Base-by-base conservation (phyloP, 2,888 invertebrate species). In the Rotaria magnacalcarata region DNA sequence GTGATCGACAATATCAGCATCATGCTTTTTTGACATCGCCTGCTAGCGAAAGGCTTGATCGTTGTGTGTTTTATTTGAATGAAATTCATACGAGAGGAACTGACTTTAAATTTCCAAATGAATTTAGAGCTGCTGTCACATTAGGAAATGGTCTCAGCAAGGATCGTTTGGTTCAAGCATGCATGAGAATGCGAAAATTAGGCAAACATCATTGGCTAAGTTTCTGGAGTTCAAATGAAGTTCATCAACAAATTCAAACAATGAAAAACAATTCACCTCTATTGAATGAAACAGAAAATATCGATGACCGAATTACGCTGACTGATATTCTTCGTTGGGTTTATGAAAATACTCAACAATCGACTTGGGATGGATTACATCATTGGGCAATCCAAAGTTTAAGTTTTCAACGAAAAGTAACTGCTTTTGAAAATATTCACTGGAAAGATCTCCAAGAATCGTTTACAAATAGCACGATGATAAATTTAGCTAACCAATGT, bases 311-410 rank as follows among this genome's bases (percentile, higher is more conserved):
- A 11, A 52, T 60, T 14, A 60, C n/a, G 2, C 2, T 60, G n/a
- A 60, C 11, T 14, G 60, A 60, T 60, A 60, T 60, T 60, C 60
- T 60, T n/a, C 60, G 27, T 60, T 60, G 60, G 60, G 60, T 60
- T 5, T 60, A 60, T 60, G 24, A 60, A 27, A 60, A 60, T 27
- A 60, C 60, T 60, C 60, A 60, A 60, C 60, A 60, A 60, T 8
- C 60, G n/a, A 60, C 60, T n/a, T 60, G 60, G 60, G 60, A 60
- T 1, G 60, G 60, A 24, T 27, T 60, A n/a, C n/a, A 52, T 52
- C 52, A 16, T 14, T 52, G 52, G 52, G 52, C 52, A 16, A 16
- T 2, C 11, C 14, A 52, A 60, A 60, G 60, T 60, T 60, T 24
- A 60, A 60, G n/a, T 60, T 60, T 60, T 60, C 60, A 60, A 60